Conservation (phyloP, 2,797 vertebrate species). For the Cyclopterus lumpus region DNA sequence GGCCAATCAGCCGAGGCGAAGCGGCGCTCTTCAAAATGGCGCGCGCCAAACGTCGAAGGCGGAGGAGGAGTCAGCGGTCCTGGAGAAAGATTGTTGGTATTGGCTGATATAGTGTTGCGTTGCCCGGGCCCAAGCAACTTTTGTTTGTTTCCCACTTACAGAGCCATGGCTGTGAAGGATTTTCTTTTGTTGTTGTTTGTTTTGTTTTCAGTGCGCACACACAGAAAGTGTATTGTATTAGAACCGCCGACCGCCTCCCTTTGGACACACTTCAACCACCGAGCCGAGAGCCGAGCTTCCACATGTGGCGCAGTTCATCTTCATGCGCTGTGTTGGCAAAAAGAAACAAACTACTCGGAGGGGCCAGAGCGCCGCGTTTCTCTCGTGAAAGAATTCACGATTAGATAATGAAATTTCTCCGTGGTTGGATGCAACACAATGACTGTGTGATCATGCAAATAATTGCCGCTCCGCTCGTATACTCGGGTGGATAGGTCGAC, state of each 20-base stretch:
- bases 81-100: not conserved
- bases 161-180: not conserved
- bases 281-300: not conserved
- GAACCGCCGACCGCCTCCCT: not conserved
- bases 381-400: slow-evolving; percentile 70
- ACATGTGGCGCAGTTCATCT: slow-evolving; percentile 7
- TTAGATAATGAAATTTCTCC: slow-evolving; percentile 82
- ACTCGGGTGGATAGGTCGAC: slow-evolving; percentile 53
- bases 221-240: not conserved
- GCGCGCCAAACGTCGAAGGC: not conserved
- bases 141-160: not conserved
- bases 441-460: slow-evolving; percentile 84
- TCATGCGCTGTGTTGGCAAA: not conserved
- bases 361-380: slow-evolving; percentile 23
- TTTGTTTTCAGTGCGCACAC: not conserved
- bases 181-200: not conserved
- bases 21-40: not conserved
- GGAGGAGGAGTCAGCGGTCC: not conserved
- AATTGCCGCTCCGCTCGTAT: slow-evolving; percentile 78
- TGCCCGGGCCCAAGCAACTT: not conserved
- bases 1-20: slow-evolving; percentile 23
- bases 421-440: slow-evolving; percentile 81
- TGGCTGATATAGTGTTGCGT: not conserved
- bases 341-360: slow-evolving; percentile 25
- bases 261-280: not conserved